Evolutionary conservation across 2,113 vertebrate species (phyloP).

Genomic region (Gymnogyps californianus): DNA sequence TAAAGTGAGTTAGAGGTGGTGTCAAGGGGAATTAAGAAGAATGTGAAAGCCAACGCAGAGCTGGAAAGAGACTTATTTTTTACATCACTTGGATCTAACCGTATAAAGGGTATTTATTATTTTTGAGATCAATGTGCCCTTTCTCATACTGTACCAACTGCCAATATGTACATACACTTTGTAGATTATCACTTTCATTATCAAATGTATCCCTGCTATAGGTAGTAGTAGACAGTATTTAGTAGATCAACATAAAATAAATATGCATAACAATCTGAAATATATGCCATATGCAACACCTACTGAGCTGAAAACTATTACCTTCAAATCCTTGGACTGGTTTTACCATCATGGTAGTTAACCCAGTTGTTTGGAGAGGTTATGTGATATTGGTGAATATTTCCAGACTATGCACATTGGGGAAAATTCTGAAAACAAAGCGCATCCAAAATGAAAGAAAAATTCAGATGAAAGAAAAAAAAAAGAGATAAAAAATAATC

Average conservation of each 20-base stretch:
- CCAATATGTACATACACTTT: not conserved
- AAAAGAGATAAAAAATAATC: fast-evolving
- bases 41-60: not conserved
- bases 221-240: not conserved
- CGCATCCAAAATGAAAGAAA: not conserved
- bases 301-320: not conserved
- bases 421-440: not conserved
- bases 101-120: not conserved
- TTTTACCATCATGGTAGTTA: not conserved
- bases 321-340: not conserved
- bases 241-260: not conserved
- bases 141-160: not conserved
- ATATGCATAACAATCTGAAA: not conserved
- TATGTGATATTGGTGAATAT: not conserved
- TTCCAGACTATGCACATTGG: not conserved
- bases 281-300: not conserved
- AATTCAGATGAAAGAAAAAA: not conserved
- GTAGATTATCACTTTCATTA: not conserved
- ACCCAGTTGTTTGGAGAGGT: not conserved
- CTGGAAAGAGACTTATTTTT: not conserved
- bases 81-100: not conserved
- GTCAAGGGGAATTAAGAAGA: not conserved
- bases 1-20: not conserved
- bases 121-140: not conserved
- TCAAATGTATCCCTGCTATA: not conserved